Conservation (phyloP, 2,888 invertebrate species). For the Gymnocheta viridis region DNA sequence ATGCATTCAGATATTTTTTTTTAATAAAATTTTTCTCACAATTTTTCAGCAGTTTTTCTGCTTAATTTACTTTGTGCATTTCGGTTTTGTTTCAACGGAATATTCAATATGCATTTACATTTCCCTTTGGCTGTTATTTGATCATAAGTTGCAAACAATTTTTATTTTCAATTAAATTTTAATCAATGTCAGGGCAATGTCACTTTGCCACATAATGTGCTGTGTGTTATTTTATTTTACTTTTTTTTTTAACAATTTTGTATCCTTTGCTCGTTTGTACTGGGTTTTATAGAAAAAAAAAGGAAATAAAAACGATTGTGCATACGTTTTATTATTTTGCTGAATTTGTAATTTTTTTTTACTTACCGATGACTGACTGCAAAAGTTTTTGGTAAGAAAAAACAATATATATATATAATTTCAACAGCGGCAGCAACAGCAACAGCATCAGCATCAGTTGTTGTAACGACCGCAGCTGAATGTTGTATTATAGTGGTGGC, state of each 20-base stretch:
- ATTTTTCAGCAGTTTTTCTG: constrained; percentile 36
- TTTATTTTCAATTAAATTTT: constrained; percentile 73
- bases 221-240: constrained; percentile 18
- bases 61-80: constrained; percentile 41
- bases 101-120: constrained; percentile 44
- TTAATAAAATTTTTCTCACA: not conserved
- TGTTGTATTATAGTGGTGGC: constrained; percentile 35
- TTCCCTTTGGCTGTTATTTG: constrained; percentile 54
- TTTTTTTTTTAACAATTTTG: constrained; percentile 2
- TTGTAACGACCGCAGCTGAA: constrained; percentile 3
- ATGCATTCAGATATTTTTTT: not conserved
- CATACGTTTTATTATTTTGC: constrained; percentile 65
- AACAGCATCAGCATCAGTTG: constrained; percentile 30
- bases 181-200: constrained; percentile 70
- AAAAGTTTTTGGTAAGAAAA: constrained; percentile 49
- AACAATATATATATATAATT: not conserved
- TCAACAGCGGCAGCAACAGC: constrained; percentile 11
- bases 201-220: constrained; percentile 51
- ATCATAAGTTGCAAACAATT: constrained; percentile 62
- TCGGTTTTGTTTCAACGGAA: constrained; percentile 31
- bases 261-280: constrained; percentile 23
- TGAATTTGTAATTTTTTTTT: constrained; percentile 60
- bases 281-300: constrained; percentile 11
- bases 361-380: constrained; percentile 54
- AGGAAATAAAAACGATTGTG: constrained; percentile 53